Conservation (phyloP, 2,113 vertebrate species). For the Oncorhynchus gorbuscha region DNA sequence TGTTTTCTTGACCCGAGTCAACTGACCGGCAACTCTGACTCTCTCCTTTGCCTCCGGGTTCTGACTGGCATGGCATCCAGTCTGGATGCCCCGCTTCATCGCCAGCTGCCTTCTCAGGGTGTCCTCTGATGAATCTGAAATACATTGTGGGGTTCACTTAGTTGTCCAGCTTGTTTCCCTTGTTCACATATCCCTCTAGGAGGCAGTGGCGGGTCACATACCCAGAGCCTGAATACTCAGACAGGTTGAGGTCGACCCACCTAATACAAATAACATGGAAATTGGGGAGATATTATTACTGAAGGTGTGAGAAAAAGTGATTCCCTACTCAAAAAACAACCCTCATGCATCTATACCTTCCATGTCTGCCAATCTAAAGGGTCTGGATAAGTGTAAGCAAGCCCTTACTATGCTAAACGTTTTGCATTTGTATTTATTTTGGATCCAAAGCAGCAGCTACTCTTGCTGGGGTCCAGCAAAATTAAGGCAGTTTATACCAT, state of each 20-base stretch:
- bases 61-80: background rate
- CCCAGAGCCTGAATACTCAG: constrained; percentile 12
- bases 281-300: background rate
- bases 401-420: background rate
- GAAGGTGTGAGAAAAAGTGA: too few relatives aligned
- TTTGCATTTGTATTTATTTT: too few relatives aligned
- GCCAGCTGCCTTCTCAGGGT: background rate
- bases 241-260: constrained; percentile 20
- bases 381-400: too few relatives aligned
- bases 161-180: constrained; percentile 20
- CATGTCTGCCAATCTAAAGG: too few relatives aligned
- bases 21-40: constrained; percentile 20
- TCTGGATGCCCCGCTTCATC: background rate
- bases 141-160: background rate
- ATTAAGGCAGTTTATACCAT: too few relatives aligned
- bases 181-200: constrained; percentile 25
- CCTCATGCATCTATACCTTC: too few relatives aligned
- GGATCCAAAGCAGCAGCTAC: background rate
- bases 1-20: constrained; percentile 9
- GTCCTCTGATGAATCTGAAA: background rate
- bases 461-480: too few relatives aligned
- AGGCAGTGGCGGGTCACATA: constrained; percentile 18
- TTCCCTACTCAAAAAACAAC: too few relatives aligned
- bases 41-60: background rate
- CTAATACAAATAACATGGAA: background rate